Percentiles rank a stretch among this genome's conserved stretches.
Conservation (phyloP, 1,140 invertebrate genomes). For the Rhopalosiphum maidis region DNA sequence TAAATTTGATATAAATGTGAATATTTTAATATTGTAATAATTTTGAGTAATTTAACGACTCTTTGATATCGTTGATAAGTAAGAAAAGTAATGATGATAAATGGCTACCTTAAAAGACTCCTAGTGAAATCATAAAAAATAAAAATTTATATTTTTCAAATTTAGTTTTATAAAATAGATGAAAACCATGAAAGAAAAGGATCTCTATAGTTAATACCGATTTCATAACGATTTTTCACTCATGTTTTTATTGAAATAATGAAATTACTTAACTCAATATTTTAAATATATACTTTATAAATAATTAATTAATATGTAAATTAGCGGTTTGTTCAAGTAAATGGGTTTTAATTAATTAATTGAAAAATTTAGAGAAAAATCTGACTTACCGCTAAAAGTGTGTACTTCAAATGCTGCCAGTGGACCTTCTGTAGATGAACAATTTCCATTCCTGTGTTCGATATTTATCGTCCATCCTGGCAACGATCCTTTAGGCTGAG, state of each 20-base stretch:
- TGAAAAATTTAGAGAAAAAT: not conserved
- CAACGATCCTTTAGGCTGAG: constrained; percentile 67
- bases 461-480: constrained; percentile 74
- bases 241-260: not conserved
- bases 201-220: too few species aligned
- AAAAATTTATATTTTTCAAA: too few species aligned
- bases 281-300: not conserved
- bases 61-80: too few species aligned
- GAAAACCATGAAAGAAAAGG: too few species aligned
- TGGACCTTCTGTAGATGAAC: constrained; percentile 79
- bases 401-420: constrained; percentile 82
- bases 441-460: constrained; percentile 76
- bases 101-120: too few species aligned
- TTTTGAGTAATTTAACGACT: too few species aligned
- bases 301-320: not conserved
- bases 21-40: too few species aligned
- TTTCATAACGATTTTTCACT: too few species aligned
- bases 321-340: not conserved
- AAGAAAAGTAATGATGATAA: too few species aligned
- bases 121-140: too few species aligned
- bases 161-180: too few species aligned
- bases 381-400: constrained; percentile 69
- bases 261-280: not conserved
- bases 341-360: not conserved
- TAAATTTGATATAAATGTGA: too few species aligned